Base-by-base conservation (phyloP, 2,797 vertebrate species). In the Coracias cyanogaster region DNA sequence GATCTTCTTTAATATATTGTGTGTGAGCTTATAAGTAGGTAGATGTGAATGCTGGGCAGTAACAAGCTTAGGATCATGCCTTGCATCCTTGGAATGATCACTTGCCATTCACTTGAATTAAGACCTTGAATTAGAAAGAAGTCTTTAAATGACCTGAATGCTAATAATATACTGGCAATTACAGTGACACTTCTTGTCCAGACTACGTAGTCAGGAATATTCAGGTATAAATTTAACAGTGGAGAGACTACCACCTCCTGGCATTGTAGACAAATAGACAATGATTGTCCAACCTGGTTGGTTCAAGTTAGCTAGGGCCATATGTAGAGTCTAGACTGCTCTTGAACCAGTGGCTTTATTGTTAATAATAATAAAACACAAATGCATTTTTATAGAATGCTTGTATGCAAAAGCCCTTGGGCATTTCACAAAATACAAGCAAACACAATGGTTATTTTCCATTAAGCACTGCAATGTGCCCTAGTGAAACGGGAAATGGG, bases 371-470 rank as follows among this genome's bases (percentile, higher is more conserved):
- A 58, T 66, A 88, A 86, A 94, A 72, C 8, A 18, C 2, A 2
- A 92, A 91, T 61, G 14, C 15, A n/a, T 91, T 93, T 93, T 92
- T 87, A 73, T 64, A 80, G 61, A 28, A 81, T 82, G 22, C 48
- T 89, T 90, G 22, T 55, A 46, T 69, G 45, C 1, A 3, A 95
- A 94, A 77, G 52, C 62, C 77, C 79, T 84, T 80, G 37, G 80
- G 26, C 24, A 18, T 73, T 82, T 89, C 65, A 58, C 49, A 82
- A 79, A 95, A 79, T 84, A 37, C 51, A 70, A 81, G 18, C 22
- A 84, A 94, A 78, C 6, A 24, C 10, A 72, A 64, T 7, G 39
- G 41, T 91, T 82, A 24, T 80, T 93, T 91, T 67, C 52, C 31
- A 49, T 82, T 79, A 58, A 76, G 85, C 94, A 49, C 45, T 54